These are phyloP conservation scores for Diarsia dahlii DNA, from an alignment of 2,888 invertebrate genomes.

Conservation along the genomic window DNA sequence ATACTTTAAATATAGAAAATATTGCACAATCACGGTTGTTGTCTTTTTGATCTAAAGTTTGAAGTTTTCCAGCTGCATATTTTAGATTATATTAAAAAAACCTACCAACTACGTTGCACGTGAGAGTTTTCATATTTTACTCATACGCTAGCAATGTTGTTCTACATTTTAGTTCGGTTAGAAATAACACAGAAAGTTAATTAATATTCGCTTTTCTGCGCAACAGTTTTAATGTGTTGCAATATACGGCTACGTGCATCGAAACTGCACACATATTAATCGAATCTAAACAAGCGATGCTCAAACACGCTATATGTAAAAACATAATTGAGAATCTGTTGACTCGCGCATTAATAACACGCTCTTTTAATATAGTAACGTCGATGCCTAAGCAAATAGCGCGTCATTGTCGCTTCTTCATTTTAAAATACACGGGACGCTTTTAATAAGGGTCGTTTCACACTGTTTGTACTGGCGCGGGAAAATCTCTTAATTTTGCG, in stretches of 20 bases:
- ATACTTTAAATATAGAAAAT: not conserved
- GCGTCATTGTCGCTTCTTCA: constrained; percentile 74
- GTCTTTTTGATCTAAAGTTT: not conserved
- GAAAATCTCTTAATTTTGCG: constrained; percentile 87
- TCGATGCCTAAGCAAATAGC: constrained; percentile 72
- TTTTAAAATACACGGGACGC: constrained; percentile 79
- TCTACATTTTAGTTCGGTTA: constrained; percentile 28
- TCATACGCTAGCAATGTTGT: not conserved
- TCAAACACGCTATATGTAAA: constrained; percentile 28
- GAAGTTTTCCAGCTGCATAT: not conserved
- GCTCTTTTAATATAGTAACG: constrained; percentile 62
- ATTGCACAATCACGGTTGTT: not conserved
- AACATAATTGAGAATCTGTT: constrained; percentile 59
- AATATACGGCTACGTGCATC: not conserved
- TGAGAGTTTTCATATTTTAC: constrained; percentile 8
- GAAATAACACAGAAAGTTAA: constrained; percentile 49
- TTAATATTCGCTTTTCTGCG: constrained; percentile 52
- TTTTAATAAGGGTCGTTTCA: constrained; percentile 85
- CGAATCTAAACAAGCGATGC: constrained; percentile 40
- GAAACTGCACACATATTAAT: constrained; percentile 50
- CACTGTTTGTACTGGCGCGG: constrained; percentile 80
- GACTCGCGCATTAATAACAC: constrained; percentile 51
- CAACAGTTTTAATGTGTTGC: constrained; percentile 28
- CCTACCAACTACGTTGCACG: not conserved
- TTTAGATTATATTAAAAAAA: not conserved